Evolutionary conservation across 2,113 vertebrate genomes (phyloP), one percentile per base, ranked within the genome.

Genomic region (Corythornis cristatus): DNA sequence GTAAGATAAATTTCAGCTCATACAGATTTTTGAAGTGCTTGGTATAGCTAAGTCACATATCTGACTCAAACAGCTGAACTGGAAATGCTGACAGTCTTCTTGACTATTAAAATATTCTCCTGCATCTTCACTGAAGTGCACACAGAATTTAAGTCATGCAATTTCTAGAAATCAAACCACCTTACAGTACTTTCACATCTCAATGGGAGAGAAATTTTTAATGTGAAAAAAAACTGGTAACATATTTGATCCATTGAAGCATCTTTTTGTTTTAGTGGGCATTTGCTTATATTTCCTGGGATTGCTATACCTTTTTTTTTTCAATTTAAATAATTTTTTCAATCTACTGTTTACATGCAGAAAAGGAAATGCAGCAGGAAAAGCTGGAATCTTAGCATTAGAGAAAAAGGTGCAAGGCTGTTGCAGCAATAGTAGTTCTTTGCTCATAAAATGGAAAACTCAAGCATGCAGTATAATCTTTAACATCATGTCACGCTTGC

Each of bases 111-210:
- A 92, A 76, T 54, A 51, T 25, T 82, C 73, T 74, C 68, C 83
- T 33, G 77, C 65, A 81, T 68, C 77, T 90, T 90, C 61, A 46
- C 68, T 50, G 62, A 94, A 78, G 51, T 23, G 58, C 46, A 84
- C 50, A 51, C 10, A 92, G 46, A 76, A 89, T 54, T 82, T 61
- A 81, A 93, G 80, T 29, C 57, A 73, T 20, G 54, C 82, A 70
- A 66, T 86, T 96, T 95, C 83, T 84, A 78, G 42, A 93, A 92
- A 88, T 70, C 58, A 90, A 87, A 45, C 64, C 45, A 56, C 53
- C 51, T 89, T 84, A 89, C 57, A 82, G 58, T 23, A 68, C 62
- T 82, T 87, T 58, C 66, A 79, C 50, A 73, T 82, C 58, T 54
- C 79, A 87, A 46, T 26, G 37, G 89, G n/a, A 48, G 18, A 62